These are phyloP conservation scores for Paragorgia papillata DNA, from an alignment of 92 coral and sea anemone genomes.

Conservation along the genomic window DNA sequence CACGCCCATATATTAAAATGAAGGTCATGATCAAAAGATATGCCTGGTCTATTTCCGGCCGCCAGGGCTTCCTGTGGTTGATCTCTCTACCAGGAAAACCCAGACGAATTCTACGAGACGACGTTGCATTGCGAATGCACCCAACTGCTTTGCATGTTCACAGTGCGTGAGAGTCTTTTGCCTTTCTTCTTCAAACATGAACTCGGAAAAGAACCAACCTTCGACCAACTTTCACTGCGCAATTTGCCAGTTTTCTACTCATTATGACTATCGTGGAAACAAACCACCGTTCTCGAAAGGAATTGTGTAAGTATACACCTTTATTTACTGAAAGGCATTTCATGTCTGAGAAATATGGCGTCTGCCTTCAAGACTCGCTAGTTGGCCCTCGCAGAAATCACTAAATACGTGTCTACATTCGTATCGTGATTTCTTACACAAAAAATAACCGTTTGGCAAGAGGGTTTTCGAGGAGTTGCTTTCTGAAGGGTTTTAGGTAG, in stretches of 20 bases:
- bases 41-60: neutral
- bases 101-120: conserved; percentile 30
- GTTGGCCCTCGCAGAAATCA: neutral
- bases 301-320: conserved; percentile 66
- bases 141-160: no score
- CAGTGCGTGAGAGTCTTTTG: neutral
- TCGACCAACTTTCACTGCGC: conserved; percentile 56
- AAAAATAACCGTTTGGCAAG: no score
- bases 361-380: neutral
- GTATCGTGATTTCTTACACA: no score
- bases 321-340: neutral
- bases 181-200: neutral
- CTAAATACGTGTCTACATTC: neutral
- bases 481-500: neutral
- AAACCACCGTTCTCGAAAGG: conserved; percentile 77
- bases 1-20: no score
- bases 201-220: neutral
- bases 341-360: conserved; percentile 4
- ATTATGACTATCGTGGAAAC: conserved; percentile 84
- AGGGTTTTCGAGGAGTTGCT: no score
- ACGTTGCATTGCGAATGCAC: neutral
- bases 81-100: conserved; percentile 23
- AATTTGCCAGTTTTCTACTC: conserved; percentile 73
- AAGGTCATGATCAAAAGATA: no score
- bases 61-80: conserved; percentile 25